These are phyloP conservation scores for Arenicola marina DNA, from an alignment of 2,888 invertebrate species.

Conservation along the genomic window DNA sequence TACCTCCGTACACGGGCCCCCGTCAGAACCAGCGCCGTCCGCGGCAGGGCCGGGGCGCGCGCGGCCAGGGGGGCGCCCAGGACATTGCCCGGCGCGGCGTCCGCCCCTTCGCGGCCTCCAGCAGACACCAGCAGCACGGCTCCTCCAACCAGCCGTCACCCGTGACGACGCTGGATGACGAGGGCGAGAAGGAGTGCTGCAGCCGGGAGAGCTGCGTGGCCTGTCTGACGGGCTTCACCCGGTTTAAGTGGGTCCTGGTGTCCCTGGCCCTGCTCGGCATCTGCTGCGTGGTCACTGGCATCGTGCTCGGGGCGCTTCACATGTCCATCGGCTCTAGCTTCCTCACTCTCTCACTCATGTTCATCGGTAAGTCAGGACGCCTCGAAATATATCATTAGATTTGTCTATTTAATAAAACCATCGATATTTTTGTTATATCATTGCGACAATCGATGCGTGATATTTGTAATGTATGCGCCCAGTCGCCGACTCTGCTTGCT, in stretches of 20 bases:
- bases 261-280: slow-evolving; percentile 54
- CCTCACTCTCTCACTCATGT: slow-evolving; percentile 58
- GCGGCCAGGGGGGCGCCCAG: neutral
- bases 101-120: neutral
- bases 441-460: too few relatives aligned
- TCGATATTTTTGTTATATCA: too few relatives aligned
- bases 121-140: neutral
- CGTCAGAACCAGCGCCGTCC: slow-evolving; percentile 19
- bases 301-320: slow-evolving; percentile 52
- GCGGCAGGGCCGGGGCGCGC: neutral
- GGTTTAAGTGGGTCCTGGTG: too few relatives aligned
- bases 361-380: slow-evolving; percentile 57
- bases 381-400: too few relatives aligned
- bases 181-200: slow-evolving; percentile 23
- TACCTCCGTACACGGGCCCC: slow-evolving; percentile 34
- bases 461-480: too few relatives aligned
- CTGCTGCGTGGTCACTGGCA: slow-evolving; percentile 56
- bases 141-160: neutral
- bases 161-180: slow-evolving; percentile 10
- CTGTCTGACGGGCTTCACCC: slow-evolving; percentile 51
- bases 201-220: slow-evolving; percentile 37
- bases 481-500: too few relatives aligned
- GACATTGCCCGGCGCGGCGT: slow-evolving; percentile 1
- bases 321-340: slow-evolving; percentile 37
- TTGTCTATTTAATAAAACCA: too few relatives aligned